A percentile compares a stretch with the other conserved stretches of the same genome.
Conservation (phyloP, 2,888 invertebrate genomes). For the Xanthia togata region DNA sequence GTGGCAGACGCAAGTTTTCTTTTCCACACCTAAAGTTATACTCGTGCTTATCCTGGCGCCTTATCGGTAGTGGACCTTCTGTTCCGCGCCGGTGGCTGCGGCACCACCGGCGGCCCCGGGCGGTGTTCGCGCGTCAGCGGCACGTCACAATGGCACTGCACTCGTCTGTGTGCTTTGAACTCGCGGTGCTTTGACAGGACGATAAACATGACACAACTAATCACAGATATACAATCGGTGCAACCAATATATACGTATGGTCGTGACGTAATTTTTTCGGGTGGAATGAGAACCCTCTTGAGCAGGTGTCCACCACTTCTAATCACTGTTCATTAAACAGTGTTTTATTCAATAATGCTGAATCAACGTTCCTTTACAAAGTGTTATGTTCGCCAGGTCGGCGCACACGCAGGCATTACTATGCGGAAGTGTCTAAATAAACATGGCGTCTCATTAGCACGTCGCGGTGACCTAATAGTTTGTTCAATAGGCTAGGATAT, state of each 20-base stretch:
- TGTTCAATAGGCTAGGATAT: not conserved
- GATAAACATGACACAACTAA: not conserved
- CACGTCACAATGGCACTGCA: not conserved
- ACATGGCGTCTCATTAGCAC: not conserved
- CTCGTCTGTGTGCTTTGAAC: slow-evolving; percentile 10
- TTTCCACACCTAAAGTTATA: not conserved
- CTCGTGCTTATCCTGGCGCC: not conserved
- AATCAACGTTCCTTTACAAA: not conserved
- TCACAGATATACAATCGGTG: too few relatives aligned
- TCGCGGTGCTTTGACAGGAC: slow-evolving; percentile 5
- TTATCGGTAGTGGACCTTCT: not conserved
- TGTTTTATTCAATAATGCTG: not conserved
- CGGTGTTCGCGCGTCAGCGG: not conserved
- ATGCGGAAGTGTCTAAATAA: not conserved
- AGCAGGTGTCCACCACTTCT: slow-evolving; percentile 9
- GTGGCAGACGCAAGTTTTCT: too few relatives aligned
- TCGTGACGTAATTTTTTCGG: not conserved
- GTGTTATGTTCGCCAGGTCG: not conserved
- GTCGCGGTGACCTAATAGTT: not conserved
- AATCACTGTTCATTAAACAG: slow-evolving; percentile 27
- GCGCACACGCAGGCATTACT: not conserved
- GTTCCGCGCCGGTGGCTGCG: not conserved
- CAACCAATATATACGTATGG: too few relatives aligned
- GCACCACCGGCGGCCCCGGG: not conserved
- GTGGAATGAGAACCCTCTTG: not conserved